Conservation (phyloP, 2,797 vertebrate species). For the Morelia viridis region DNA sequence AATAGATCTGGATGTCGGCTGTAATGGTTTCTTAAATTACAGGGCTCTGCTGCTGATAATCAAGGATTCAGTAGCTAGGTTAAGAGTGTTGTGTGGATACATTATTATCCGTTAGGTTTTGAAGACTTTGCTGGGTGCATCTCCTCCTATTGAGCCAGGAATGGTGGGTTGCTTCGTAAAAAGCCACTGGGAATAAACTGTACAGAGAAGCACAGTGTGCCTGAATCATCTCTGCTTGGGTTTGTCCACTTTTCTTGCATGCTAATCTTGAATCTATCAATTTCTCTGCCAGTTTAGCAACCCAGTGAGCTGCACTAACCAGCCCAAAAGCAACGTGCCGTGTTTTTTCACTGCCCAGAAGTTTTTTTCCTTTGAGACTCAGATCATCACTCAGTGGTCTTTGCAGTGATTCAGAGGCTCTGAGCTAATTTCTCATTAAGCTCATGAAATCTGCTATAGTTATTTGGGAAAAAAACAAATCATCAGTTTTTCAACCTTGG, state of each 20-base stretch:
- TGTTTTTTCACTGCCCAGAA: neutral
- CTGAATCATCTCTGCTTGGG: neutral
- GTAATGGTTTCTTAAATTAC: too few relatives aligned
- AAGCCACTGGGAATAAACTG: neutral
- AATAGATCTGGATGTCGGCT: neutral
- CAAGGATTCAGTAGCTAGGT: too few relatives aligned
- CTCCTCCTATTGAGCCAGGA: neutral
- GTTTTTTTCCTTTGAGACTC: neutral
- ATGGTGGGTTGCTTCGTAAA: neutral
- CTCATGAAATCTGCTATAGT: neutral
- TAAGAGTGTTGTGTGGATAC: too few relatives aligned
- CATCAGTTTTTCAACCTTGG: neutral
- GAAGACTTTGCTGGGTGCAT: neutral
- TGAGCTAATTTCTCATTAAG: neutral
- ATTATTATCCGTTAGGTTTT: neutral
- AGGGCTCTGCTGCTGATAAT: neutral
- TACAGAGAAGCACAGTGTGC: too few relatives aligned
- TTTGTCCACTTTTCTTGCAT: neutral
- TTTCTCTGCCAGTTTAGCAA: neutral
- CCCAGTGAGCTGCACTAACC: neutral
- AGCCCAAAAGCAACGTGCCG: too few relatives aligned
- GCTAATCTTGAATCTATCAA: neutral
- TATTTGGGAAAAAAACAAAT: neutral
- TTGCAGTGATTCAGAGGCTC: neutral
- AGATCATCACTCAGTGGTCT: neutral